Percentiles rank a stretch among this genome's conserved stretches.
Conservation (phyloP, 2,113 vertebrate genomes). For the Natator depressus region DNA sequence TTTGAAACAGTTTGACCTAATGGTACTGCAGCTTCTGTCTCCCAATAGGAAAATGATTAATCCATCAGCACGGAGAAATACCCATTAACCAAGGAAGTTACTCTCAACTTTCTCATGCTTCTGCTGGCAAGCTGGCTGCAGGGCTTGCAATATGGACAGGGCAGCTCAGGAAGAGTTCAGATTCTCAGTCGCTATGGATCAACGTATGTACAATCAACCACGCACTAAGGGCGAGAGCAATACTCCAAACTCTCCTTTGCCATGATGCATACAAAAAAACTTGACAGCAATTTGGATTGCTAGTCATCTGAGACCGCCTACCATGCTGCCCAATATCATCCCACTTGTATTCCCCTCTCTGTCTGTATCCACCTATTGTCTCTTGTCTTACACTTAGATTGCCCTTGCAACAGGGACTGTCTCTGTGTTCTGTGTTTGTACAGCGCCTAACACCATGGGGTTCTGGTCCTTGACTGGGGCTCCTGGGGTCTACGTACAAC, state of each 20-base stretch:
- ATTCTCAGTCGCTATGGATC: background rate
- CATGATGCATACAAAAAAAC: too few relatives aligned
- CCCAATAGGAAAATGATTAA: background rate
- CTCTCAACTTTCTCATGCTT: background rate
- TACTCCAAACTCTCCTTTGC: background rate
- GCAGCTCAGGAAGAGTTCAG: background rate
- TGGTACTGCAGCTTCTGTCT: background rate
- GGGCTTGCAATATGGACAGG: background rate
- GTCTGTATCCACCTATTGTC: too few relatives aligned
- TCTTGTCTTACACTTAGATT: background rate
- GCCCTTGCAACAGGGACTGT: background rate
- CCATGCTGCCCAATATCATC: background rate
- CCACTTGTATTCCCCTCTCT: background rate
- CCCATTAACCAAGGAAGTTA: background rate
- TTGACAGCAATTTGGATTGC: background rate
- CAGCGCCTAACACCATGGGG: background rate
- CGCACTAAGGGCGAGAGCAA: background rate
- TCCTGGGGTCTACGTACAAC: background rate
- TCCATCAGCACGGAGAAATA: rapidly evolving
- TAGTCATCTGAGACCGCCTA: too few relatives aligned
- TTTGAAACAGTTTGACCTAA: background rate
- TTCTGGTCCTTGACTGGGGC: background rate
- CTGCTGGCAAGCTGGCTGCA: background rate
- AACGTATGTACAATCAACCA: background rate
- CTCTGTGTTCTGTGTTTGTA: background rate